Conservation (phyloP, 1,140 invertebrate genomes). For the Anthonomus grandis region DNA sequence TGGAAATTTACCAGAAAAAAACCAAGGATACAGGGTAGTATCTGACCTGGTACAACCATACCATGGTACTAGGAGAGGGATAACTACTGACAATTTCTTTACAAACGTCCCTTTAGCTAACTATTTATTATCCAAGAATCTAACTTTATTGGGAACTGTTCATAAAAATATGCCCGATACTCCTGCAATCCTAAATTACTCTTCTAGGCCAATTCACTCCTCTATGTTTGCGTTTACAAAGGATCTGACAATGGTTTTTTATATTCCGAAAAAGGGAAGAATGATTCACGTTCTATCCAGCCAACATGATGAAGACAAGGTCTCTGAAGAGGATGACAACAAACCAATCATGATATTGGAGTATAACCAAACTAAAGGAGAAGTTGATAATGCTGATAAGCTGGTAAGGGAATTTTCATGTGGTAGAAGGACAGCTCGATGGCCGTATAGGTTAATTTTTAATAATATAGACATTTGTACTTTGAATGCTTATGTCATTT, state of each 20-base stretch:
- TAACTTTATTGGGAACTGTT: conserved; percentile 38
- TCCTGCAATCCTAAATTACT: not conserved
- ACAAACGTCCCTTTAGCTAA: conserved; percentile 27
- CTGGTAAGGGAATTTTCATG: conserved; percentile 21
- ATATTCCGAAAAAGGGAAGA: conserved; percentile 35
- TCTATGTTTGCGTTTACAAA: conserved; percentile 37
- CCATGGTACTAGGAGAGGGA: conserved; percentile 8
- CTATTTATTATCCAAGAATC: conserved; percentile 27
- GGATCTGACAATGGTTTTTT: conserved; percentile 34
- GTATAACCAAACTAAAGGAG: conserved; percentile 25
- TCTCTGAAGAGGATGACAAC: conserved; percentile 1
- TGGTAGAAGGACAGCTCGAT: conserved; percentile 18
- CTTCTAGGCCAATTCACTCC: conserved; percentile 7
- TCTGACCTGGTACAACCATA: conserved; percentile 11
- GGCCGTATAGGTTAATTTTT: conserved; percentile 27
- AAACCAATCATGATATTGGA: conserved; percentile 24
- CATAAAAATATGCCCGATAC: conserved; percentile 35
- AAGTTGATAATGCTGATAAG: conserved; percentile 24
- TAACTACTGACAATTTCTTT: conserved; percentile 27
- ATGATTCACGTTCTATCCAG: conserved; percentile 34
- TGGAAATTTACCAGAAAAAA: conserved; percentile 7
- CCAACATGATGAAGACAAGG: conserved; percentile 28
- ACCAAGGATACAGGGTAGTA: conserved; percentile 20
- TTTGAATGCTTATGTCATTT: conserved; percentile 22
- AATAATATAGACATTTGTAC: conserved; percentile 26